Base-by-base conservation (phyloP, 2,888 invertebrate genomes). In the Xylota sylvarum region DNA sequence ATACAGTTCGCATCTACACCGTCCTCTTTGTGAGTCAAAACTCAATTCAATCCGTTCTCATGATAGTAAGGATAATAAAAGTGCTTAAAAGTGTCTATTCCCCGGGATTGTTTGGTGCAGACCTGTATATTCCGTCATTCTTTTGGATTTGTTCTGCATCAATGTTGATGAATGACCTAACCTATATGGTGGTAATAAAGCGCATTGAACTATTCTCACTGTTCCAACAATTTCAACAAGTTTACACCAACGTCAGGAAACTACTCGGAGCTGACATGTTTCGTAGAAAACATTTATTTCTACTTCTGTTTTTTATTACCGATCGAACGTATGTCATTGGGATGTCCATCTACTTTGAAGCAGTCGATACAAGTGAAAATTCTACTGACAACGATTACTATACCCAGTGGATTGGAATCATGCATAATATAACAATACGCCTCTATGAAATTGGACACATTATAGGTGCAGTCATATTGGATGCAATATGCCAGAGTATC, bases 361-460 rank as follows among this genome's bases (percentile, higher is more conserved):
- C 7, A 17, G 9, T 17, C 14, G 35, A 35, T 17, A 4, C 1
- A 10, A 30, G 4, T 12, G 35, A 32, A 6, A 1, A 35, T 1
- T 9, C 9, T 9, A 5, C 4, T 35, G 6, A 5, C 2, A 19
- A 1, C 23, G 23, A 23, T 48, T 35, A 7, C 4, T 35, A 56
- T 3, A 9, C 2, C 37, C 1, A 3, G 10, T 58, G 19, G 4
- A 10, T 58, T 17, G 58, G 35, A 17, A n/a, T 23, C 12, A 40
- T 60, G 5, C 19, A 12, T 23, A 60, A 60, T 19, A 10, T n/a
- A 23, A 60, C n/a, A 7, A 40, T 60, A 2, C 12, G 60, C 40
- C 5, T 40, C 1, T 60, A 40, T 23, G 60, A 60, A 37, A 7
- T 60, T 60, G 60, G 60, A 4, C 40, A 60, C 23, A 60, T 40